A percentile compares a stretch with the other conserved stretches of the same genome.
Conservation (phyloP, 2,797 vertebrate genomes). For the Pampus argenteus region DNA sequence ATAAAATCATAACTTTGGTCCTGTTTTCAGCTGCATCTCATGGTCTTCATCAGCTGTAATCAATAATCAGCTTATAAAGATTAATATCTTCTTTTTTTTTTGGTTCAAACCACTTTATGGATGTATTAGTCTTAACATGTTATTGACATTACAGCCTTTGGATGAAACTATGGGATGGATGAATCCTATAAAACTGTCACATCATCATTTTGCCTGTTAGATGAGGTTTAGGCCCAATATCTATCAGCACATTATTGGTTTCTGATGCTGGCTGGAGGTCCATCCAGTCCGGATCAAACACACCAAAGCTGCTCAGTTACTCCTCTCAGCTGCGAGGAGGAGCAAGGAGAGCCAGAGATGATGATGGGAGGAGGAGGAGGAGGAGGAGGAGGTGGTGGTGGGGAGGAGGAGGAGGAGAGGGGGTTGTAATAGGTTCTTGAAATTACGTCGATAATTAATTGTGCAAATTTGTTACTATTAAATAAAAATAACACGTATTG, state of each 20-base stretch:
- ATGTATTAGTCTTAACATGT: neutral
- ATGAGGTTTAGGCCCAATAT: no score
- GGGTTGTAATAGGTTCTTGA: conserved; percentile 85
- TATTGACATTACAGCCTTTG: no score
- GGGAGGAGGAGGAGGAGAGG: neutral
- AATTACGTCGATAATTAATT: conserved; percentile 95
- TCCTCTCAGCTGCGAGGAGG: neutral
- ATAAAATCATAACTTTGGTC: no score
- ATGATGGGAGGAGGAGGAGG: no score
- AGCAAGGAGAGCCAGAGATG: conserved; percentile 15
- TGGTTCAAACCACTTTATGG: neutral
- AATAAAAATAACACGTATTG: conserved; percentile 94
- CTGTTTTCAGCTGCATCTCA: neutral
- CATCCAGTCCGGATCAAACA: conserved; percentile 31
- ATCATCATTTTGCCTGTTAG: neutral
- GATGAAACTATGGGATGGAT: neutral
- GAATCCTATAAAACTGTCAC: no score
- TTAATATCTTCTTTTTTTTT: neutral
- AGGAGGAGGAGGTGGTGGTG: neutral
- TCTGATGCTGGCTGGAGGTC: conserved; percentile 28
- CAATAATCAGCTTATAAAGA: neutral
- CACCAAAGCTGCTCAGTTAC: conserved; percentile 57
- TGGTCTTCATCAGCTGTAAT: neutral
- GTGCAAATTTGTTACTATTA: conserved; percentile 96
- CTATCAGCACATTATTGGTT: neutral